phyloP scores from a whole-genome alignment of 2,888 invertebrate species.

The Tanytarsus gracilentus region DNA sequence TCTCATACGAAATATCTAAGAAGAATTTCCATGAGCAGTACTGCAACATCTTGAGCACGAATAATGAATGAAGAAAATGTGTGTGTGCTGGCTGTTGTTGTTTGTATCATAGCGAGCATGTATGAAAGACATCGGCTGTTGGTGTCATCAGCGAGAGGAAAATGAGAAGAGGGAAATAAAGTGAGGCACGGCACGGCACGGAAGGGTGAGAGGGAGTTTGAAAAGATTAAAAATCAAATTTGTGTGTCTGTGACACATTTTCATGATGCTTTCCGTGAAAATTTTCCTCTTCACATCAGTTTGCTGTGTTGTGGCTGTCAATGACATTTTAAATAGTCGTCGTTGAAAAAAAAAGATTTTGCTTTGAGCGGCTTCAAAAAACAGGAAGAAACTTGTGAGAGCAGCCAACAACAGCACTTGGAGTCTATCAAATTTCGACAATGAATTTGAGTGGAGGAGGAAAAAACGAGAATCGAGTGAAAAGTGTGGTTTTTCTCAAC shows the following conservation, averaged over 20 bases:
- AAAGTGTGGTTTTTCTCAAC: conserved; percentile 4
- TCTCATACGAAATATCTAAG: not conserved
- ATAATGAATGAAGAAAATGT: conserved; percentile 13
- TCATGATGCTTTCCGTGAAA: conserved; percentile 19
- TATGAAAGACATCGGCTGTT: not conserved
- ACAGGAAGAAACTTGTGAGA: not conserved
- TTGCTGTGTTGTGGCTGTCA: not conserved
- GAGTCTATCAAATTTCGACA: not conserved
- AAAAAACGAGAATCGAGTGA: not conserved
- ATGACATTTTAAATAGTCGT: conserved; percentile 25
- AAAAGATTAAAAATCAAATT: conserved; percentile 14
- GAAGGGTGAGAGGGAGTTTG: not conserved
- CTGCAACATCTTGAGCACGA: conserved; percentile 16
- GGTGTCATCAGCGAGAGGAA: not conserved
- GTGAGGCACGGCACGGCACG: no score
- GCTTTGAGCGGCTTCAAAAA: not conserved
- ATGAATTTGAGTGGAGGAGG: not conserved
- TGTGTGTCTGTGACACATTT: conserved; percentile 25
- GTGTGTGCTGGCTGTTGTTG: not conserved
- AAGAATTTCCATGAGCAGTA: not conserved
- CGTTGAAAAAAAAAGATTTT: not conserved
- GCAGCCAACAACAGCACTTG: not conserved
- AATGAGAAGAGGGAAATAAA: no score
- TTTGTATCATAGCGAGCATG: not conserved
- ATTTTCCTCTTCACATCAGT: not conserved